Conservation (phyloP, 2,888 invertebrate genomes). For the Danaus chrysippus region DNA sequence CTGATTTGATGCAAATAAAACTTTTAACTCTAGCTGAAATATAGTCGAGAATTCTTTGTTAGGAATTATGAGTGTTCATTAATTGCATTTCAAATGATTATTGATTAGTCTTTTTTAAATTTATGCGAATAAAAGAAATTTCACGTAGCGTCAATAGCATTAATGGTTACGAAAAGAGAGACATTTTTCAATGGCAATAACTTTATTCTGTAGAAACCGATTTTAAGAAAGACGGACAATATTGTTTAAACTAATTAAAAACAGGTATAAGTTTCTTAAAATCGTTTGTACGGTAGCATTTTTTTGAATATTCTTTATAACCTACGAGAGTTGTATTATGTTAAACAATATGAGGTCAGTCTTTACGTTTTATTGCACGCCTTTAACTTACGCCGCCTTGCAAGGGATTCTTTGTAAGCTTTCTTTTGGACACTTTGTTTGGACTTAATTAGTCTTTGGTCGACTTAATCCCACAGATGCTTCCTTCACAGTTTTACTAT, state of each 20-base stretch:
- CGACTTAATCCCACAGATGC: not conserved
- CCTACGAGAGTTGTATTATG: constrained; percentile 38
- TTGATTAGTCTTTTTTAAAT: no score
- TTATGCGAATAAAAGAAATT: no score
- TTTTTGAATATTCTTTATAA: constrained; percentile 49
- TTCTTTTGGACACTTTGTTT: constrained; percentile 44
- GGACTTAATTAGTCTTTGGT: constrained; percentile 2
- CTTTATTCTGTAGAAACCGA: constrained; percentile 21
- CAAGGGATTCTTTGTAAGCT: constrained; percentile 44
- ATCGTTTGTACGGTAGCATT: constrained; percentile 54
- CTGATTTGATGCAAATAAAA: constrained; percentile 11
- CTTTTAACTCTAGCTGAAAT: no score
- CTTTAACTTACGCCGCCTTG: constrained; percentile 50
- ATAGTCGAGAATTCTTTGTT: no score
- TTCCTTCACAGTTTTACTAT: not conserved
- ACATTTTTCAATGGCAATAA: not conserved
- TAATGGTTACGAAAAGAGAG: not conserved
- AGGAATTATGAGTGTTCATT: no score
- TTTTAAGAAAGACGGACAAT: constrained; percentile 16
- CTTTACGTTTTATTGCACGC: constrained; percentile 62
- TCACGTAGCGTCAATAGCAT: no score
- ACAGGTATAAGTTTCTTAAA: constrained; percentile 34
- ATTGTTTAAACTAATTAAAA: constrained; percentile 13
- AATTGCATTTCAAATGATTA: no score
- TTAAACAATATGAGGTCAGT: constrained; percentile 55